These are phyloP conservation scores for Drosophila pseudoobscura DNA, from an alignment of 1,140 invertebrate species.

Conservation along the genomic window DNA sequence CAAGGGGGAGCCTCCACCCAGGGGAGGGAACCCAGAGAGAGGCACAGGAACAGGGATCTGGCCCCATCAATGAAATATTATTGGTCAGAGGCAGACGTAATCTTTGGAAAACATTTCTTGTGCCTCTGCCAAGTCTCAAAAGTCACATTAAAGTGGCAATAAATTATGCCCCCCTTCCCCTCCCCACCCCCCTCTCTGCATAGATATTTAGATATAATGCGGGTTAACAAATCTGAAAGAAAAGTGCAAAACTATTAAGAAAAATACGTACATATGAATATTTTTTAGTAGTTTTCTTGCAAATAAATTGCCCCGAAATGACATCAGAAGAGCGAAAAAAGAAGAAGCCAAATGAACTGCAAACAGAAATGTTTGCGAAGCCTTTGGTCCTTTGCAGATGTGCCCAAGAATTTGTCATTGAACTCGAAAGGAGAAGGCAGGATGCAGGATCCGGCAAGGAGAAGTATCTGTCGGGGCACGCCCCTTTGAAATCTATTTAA, in stretches of 20 bases:
- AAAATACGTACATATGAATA: constrained; percentile 31
- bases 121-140: constrained; percentile 16
- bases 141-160: constrained; percentile 18
- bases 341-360: constrained; percentile 64
- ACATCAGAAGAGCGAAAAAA: background rate
- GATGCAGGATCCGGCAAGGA: constrained; percentile 4
- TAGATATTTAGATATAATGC: background rate
- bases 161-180: background rate
- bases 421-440: constrained; percentile 39
- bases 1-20: too few relatives aligned
- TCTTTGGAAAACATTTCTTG: constrained; percentile 6
- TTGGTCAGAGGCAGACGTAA: background rate
- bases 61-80: constrained; percentile 14
- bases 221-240: too few relatives aligned
- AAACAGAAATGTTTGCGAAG: constrained; percentile 23
- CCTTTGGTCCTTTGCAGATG: constrained; percentile 44
- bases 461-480: background rate
- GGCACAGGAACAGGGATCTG: too few relatives aligned
- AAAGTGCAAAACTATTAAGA: constrained; percentile 33
- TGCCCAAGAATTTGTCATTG: constrained; percentile 68
- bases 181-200: background rate
- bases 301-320: constrained; percentile 48
- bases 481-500: constrained; percentile 72
- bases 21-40: background rate
- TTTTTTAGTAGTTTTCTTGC: constrained; percentile 48